Conservation (phyloP, 1,140 invertebrate genomes). For the Myzus persicae region DNA sequence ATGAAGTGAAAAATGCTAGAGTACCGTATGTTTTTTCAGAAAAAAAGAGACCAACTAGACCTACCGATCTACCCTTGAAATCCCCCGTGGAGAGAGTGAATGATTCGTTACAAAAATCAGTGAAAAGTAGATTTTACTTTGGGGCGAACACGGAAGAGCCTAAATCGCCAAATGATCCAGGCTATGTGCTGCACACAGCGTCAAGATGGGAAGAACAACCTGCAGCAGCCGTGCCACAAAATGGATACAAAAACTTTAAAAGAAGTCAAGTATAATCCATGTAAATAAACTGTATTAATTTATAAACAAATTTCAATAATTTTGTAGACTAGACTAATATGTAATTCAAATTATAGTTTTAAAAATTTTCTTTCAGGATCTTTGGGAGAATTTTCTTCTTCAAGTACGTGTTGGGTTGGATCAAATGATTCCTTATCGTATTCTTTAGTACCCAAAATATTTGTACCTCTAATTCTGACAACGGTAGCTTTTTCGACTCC, state of each 20-base stretch:
- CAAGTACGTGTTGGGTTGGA: not conserved
- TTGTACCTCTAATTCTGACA: slow-evolving; percentile 19
- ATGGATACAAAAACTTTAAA: slow-evolving; percentile 40
- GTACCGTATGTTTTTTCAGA: slow-evolving; percentile 37
- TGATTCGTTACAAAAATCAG: slow-evolving; percentile 37
- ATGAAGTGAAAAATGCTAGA: slow-evolving; percentile 43
- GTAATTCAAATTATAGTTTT: not conserved
- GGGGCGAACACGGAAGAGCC: slow-evolving; percentile 38
- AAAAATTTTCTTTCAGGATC: slow-evolving; percentile 43
- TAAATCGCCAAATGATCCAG: slow-evolving; percentile 59
- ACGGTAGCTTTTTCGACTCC: slow-evolving; percentile 27
- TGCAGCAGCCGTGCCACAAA: not conserved
- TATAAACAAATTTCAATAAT: slow-evolving; percentile 12
- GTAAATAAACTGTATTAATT: not conserved
- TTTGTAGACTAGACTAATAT: not conserved
- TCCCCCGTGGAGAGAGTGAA: slow-evolving; percentile 37
- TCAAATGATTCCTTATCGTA: slow-evolving; percentile 48
- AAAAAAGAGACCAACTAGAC: slow-evolving; percentile 46
- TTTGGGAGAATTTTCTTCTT: slow-evolving; percentile 5
- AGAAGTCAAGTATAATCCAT: slow-evolving; percentile 48
- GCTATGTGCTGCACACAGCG: slow-evolving; percentile 60
- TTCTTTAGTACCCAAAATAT: slow-evolving; percentile 8
- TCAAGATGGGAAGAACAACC: slow-evolving; percentile 59
- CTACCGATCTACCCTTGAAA: slow-evolving; percentile 35
- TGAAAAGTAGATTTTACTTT: slow-evolving; percentile 55